Evolutionary conservation across 2,113 vertebrate genomes (phyloP), one percentile per base, ranked within the genome.

Genomic region (Epinephelus lanceolatus): DNA sequence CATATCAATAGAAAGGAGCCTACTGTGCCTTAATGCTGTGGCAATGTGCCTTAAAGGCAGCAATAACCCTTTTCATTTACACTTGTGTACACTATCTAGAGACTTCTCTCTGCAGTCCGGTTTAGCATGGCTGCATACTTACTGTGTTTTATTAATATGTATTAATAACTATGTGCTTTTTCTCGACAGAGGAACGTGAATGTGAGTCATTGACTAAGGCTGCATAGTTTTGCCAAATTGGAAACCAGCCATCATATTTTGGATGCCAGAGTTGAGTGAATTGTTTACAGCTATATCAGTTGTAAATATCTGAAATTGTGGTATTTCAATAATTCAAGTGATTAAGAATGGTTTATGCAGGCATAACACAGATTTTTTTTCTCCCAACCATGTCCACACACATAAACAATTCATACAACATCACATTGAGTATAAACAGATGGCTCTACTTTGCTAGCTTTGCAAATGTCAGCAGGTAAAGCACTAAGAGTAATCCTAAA

Each of bases 51-150:
- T 85, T 51, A 73, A 79, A 56, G 81, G 69, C 60, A 42, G 55
- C 7, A n/a, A 27, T 60, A 80, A 80, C 57, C 37, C 18, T 69
- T 89, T 73, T 42, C 78, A 79, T 81, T 78, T 62, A 67, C 61
- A 66, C 67, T 42, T 61, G 21, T 52, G 19, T 55, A 23, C 51
- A 52, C 61, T 62, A 23, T 59, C 55, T 17, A 23, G 19, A 52
- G 33, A 51, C 62, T 40, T 76, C 15, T 60, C 15, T n/a, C 37
- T 59, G 10, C 25, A 21, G 25, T 18, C 10, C 9, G 14, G n/a
- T 63, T 63, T 21, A 7, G 14, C 2, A 2, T 33, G 27, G 1
- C 25, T 71, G 40, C 17, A 47, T 49, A 42, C 3, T 25, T 67
- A 8, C 52, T 75, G 19, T 40, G 40, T 23, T 71, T 76, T 65